These are phyloP conservation scores for Mustela lutreola DNA, from an alignment of 2,113 vertebrate species.

Conservation along the genomic window DNA sequence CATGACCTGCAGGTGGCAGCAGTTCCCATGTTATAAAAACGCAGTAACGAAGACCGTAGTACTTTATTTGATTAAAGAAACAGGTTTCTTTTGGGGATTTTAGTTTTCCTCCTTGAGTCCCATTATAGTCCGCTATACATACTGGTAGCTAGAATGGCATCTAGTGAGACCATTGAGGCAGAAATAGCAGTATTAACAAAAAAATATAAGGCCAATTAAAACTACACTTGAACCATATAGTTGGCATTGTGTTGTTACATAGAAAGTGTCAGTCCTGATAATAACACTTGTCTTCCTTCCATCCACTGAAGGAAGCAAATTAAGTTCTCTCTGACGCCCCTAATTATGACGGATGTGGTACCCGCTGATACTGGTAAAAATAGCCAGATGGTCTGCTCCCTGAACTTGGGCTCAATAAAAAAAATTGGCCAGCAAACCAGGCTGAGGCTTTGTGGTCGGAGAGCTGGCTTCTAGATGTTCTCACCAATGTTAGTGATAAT, in stretches of 20 bases:
- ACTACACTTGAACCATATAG: not conserved
- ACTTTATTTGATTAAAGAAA: conserved; percentile 32
- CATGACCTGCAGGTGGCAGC: conserved; percentile 75
- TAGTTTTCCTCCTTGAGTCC: conserved; percentile 48
- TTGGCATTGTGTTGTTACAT: not conserved
- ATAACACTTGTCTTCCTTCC: not conserved
- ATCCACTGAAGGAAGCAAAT: not conserved
- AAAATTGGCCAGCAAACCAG: not conserved
- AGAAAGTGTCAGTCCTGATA: not conserved
- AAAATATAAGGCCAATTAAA: not conserved
- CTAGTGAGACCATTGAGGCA: not conserved
- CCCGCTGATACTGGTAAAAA: not conserved
- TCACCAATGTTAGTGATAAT: not conserved
- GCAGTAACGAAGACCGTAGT: not conserved
- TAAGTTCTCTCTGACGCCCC: not conserved
- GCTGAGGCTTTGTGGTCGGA: conserved; percentile 5
- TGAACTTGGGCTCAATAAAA: conserved; percentile 20
- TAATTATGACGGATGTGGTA: not conserved
- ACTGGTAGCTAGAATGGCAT: not conserved
- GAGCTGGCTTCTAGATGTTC: not conserved
- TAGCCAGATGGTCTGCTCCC: not conserved
- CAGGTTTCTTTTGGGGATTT: conserved; percentile 34
- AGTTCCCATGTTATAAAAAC: conserved; percentile 35
- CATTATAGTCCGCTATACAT: not conserved
- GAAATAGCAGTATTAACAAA: not conserved